Conservation (phyloP, 2,797 vertebrate species). For the Cuniculus paca region DNA sequence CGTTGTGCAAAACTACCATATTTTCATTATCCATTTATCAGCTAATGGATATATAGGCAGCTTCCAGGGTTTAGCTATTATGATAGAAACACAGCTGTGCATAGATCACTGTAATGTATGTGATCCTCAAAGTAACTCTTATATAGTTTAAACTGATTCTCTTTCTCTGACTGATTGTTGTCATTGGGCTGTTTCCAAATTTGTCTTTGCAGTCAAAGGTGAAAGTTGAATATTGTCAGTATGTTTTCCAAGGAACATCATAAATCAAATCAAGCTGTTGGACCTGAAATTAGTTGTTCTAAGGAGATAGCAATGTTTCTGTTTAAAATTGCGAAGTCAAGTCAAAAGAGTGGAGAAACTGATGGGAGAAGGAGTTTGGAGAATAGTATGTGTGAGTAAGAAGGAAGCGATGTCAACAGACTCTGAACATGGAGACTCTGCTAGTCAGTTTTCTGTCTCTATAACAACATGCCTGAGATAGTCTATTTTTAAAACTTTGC, state of each 20-base stretch:
- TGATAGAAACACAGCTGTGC: neutral
- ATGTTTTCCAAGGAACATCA: neutral
- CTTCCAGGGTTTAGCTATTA: neutral
- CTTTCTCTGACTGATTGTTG: neutral
- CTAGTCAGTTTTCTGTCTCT: neutral
- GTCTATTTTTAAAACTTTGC: neutral
- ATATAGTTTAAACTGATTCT: neutral
- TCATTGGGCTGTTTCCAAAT: neutral
- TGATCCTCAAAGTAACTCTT: neutral
- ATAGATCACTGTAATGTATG: neutral
- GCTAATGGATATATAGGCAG: neutral
- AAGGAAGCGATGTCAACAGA: fast-evolving
- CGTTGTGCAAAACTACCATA: neutral
- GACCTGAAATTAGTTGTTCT: neutral
- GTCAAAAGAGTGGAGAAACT: neutral
- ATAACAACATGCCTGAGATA: neutral
- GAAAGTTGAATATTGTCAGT: neutral
- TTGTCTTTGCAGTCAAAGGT: neutral
- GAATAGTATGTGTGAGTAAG: neutral
- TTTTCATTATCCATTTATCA: neutral
- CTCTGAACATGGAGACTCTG: neutral
- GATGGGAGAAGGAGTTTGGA: no score
- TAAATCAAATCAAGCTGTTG: neutral
- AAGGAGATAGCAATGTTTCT: neutral
- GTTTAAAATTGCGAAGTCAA: neutral